Conservation (phyloP, 2,888 invertebrate species). For the Troilus luridus region DNA sequence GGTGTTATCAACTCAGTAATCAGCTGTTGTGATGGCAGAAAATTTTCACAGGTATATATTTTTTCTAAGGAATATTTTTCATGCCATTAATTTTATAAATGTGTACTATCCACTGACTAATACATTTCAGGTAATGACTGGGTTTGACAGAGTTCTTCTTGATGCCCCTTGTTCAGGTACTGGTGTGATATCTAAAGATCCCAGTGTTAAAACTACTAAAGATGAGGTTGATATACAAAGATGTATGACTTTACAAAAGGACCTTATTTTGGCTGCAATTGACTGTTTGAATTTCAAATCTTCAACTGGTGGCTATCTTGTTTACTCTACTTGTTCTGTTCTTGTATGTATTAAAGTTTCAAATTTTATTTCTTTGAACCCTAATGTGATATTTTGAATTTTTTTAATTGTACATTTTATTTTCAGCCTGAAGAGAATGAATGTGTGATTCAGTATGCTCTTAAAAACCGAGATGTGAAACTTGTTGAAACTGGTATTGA, state of each 20-base stretch:
- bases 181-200: slow-evolving; percentile 98
- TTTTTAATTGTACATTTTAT: slow-evolving; percentile 60
- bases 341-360: slow-evolving; percentile 72
- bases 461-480: slow-evolving; percentile 94
- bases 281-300: slow-evolving; percentile 96
- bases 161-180: slow-evolving; percentile 99
- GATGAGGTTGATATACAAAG: slow-evolving; percentile 91
- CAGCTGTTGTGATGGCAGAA: slow-evolving; percentile 90
- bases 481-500: slow-evolving; percentile 93
- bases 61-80: background rate
- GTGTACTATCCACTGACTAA: background rate
- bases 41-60: slow-evolving; percentile 76
- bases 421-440: slow-evolving; percentile 97
- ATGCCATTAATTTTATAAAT: background rate
- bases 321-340: slow-evolving; percentile 99
- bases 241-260: slow-evolving; percentile 92
- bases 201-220: slow-evolving; percentile 93
- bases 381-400: background rate
- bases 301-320: slow-evolving; percentile 92
- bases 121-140: slow-evolving; percentile 79
- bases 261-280: slow-evolving; percentile 94
- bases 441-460: slow-evolving; percentile 94
- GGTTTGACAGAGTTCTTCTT: slow-evolving; percentile 94
- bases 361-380: background rate
- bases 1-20: slow-evolving; percentile 95